Conservation (phyloP, 1,140 invertebrate genomes). For the Rhagoletis zephyria region DNA sequence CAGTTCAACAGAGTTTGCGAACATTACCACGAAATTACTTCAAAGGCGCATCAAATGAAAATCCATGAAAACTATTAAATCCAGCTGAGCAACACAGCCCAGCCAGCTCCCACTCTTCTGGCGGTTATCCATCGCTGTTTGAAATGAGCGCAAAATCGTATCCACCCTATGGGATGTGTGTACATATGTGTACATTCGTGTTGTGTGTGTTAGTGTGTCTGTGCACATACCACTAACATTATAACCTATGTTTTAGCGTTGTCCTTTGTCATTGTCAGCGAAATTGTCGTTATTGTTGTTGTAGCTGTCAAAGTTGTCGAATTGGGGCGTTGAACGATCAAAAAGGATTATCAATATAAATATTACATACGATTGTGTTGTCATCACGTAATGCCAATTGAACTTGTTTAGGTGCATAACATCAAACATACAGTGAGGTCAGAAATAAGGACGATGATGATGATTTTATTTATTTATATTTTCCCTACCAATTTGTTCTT, state of each 20-base stretch:
- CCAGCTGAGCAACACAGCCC: conserved; percentile 34
- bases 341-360: conserved; percentile 45
- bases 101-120: not conserved
- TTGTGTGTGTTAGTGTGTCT: conserved; percentile 1
- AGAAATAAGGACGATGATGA: too few relatives aligned
- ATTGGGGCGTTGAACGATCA: conserved; percentile 43
- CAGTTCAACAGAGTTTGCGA: conserved; percentile 3
- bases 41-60: conserved; percentile 33
- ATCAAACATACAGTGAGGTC: not conserved
- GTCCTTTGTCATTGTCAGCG: conserved; percentile 42
- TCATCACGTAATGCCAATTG: conserved; percentile 34
- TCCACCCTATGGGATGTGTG: too few relatives aligned
- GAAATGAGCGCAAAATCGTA: too few relatives aligned
- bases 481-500: too few relatives aligned
- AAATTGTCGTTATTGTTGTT: conserved; percentile 14
- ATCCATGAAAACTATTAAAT: conserved; percentile 53
- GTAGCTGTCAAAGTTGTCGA: conserved; percentile 43
- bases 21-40: conserved; percentile 53
- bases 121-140: not conserved
- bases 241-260: not conserved
- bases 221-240: not conserved
- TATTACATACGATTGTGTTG: conserved; percentile 50
- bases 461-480: too few relatives aligned
- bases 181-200: too few relatives aligned
- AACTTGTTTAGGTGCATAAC: not conserved